Base-by-base conservation (phyloP, 2,113 vertebrate genomes). In the Syngnathoides biaculeatus region DNA sequence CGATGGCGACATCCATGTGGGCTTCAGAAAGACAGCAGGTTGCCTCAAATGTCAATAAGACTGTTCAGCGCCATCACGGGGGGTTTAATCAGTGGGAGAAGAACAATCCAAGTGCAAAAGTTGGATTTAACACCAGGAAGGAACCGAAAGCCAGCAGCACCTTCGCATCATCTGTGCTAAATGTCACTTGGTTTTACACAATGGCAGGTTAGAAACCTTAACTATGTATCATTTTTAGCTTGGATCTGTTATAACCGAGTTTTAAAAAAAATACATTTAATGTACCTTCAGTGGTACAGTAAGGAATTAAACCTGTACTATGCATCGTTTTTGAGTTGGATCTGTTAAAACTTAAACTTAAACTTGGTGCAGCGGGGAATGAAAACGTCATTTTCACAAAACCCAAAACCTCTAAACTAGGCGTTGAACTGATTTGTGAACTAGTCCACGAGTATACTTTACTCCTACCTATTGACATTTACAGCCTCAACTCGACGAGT, bases 1-100 rank as follows among this genome's bases (percentile, higher is more conserved):
- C 50, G 70, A 73, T 55, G 75, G 20, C n/a, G n/a, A 64, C 38
- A 43, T 69, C 47, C 69, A 24, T 57, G 65, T 71, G 68, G 62
- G 80, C 57, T 42, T 65, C 48, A 40, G 13, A 45, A 14, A 24
- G 40, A 45, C 17, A 63, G 59, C 8, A 52, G 17, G 40, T 58
- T 55, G 65, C 66, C 42, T 50, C 48, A 40, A 19, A 67, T 45
- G 65, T 62, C 60, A 26, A 62, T 62, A 43, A 61, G 58, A 40
- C 20, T 14, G 11, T 14, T 13, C 38, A 43, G 40, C 3, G 60
- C n/a, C 22, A 47, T 50, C 45, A 30, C 22, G 22, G 63, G 63
- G 63, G 63, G 10, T 50, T 35, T 50, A 48, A 30, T 50, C 63
- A 50, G 2, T 48, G 17, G 5, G 45, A 50, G 26, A 27, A 63